These are phyloP conservation scores for Sclerodermus sp. DNA, from an alignment of 2,888 invertebrate species.

Conservation along the genomic window DNA sequence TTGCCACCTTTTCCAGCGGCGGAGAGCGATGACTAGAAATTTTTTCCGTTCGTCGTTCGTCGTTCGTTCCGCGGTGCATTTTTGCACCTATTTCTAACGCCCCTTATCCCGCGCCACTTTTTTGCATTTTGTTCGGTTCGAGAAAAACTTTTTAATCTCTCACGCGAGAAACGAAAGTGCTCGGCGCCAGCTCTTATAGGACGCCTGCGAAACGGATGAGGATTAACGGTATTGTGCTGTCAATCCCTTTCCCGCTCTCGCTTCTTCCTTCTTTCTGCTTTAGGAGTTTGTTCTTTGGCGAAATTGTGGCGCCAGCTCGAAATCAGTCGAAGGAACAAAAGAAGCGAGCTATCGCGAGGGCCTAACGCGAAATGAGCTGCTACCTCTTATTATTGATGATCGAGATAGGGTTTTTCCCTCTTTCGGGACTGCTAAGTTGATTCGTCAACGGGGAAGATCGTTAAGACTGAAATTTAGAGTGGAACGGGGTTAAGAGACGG, in stretches of 20 bases:
- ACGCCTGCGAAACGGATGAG: constrained; percentile 33
- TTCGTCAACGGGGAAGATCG: no score
- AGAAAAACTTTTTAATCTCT: constrained; percentile 48
- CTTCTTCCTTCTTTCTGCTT: no score
- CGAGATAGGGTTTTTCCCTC: no score
- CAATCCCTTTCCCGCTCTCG: constrained; percentile 20
- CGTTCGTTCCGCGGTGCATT: background rate
- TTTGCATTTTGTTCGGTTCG: constrained; percentile 28
- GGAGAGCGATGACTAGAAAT: constrained; percentile 6
- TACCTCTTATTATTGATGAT: no score
- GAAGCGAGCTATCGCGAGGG: constrained; percentile 32
- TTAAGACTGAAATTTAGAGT: no score
- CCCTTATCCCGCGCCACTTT: constrained; percentile 11
- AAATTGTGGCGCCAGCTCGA: constrained; percentile 25
- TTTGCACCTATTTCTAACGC: background rate
- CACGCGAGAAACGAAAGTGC: constrained; percentile 14
- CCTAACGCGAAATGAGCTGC: no score
- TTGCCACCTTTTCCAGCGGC: background rate
- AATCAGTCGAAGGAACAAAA: constrained; percentile 35
- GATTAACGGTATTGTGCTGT: constrained; percentile 39
- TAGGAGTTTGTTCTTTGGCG: constrained; percentile 20
- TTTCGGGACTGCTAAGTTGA: no score
- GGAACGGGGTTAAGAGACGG: no score
- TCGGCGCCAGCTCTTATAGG: constrained; percentile 17
- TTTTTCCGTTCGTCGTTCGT: constrained; percentile 9